phyloP scores from a whole-genome alignment of 2,113 vertebrate genomes.

The Gallinago undulata region DNA sequence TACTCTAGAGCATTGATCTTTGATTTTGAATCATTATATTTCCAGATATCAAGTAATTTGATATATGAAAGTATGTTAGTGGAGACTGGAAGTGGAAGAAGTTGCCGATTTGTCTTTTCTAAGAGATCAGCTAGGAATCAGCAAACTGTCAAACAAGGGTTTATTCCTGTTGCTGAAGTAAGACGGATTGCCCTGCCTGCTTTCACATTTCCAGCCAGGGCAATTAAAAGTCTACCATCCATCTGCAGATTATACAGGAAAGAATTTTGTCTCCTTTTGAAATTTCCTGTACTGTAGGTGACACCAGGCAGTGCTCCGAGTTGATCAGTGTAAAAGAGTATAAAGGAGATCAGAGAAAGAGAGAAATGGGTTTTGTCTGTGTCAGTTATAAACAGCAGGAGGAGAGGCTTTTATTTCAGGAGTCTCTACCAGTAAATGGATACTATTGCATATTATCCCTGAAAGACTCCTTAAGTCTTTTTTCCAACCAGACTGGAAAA shows the following conservation, averaged over 20 bases:
- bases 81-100: background rate
- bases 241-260: background rate
- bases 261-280: background rate
- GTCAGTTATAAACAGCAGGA: background rate
- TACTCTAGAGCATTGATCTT: background rate
- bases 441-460: background rate
- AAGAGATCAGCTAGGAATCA: background rate
- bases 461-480: background rate
- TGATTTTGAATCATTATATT: background rate
- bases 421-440: background rate
- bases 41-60: background rate
- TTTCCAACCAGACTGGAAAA: background rate
- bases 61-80: background rate
- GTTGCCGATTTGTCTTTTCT: background rate
- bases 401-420: background rate
- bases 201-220: background rate
- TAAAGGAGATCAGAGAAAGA: background rate
- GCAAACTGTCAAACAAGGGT: background rate
- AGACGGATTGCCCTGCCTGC: background rate
- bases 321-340: background rate
- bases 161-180: background rate
- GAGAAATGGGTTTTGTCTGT: background rate
- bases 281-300: background rate
- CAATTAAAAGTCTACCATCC: background rate
- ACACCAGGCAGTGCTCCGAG: background rate